Evolutionary conservation across 2,888 invertebrate genomes (phyloP), one percentile per base, ranked within the genome.

Genomic region (Copidosoma aretas): DNA sequence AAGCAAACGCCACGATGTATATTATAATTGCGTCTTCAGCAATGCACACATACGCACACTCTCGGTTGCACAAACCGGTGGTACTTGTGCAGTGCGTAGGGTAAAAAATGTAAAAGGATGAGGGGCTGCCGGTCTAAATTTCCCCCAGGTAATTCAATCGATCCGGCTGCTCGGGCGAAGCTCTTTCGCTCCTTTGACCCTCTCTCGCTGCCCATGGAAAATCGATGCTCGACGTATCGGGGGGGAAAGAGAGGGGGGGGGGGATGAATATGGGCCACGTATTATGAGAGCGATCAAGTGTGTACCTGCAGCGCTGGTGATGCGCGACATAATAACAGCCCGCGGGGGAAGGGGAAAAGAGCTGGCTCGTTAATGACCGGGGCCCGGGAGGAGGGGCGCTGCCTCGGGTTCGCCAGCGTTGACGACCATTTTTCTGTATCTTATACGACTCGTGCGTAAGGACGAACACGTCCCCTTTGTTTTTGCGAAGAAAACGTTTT

Each of bases 341-440:
- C 43, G 12, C 12, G 12, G 1, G 4, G 19, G 39, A 4, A 24
- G 64, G 61, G 68, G 54, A 64, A 62, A 63, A 70, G 69, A 73
- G 71, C 71, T 73, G 64, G 73, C 61, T 75, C 73, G 71, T 76
- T 80, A 79, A 79, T 77, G 74, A 74, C 64, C 60, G 61, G 15
- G 8, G 41, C 41, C 8, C 56, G 58, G 41, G 62, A 67, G 62
- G 63, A 73, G 60, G 53, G n/a, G 51, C 24, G 53, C n/a, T 51
- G 53, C 43, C 39, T 60, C 64, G 70, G 67, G 68, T 74, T 77
- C 79, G 80, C 71, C 52, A 21, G n/a, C 52, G 10, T 52, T 52
- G 12, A 52, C 12, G 19, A 10, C 32, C 24, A 32, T 17, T 17
- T 46, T 12, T 46, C 14, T 46, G 2, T 46, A 3, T 46, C 43